Evolutionary conservation across 2,888 invertebrate species (phyloP).

Genomic region (Pristionchus arcanus): DNA sequence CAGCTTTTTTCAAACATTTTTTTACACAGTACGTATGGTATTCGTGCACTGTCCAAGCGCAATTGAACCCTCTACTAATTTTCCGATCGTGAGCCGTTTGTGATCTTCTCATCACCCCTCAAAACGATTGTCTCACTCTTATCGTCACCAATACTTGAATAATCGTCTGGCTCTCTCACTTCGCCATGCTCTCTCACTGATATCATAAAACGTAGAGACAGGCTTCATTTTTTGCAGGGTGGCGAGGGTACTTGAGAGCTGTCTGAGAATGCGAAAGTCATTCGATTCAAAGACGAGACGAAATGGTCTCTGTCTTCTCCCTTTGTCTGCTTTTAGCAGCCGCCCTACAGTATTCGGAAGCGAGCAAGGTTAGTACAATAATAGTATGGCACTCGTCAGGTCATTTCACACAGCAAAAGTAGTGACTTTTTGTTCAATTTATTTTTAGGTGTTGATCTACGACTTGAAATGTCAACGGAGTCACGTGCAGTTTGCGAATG

Average conservation of each 20-base stretch:
- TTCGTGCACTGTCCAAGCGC: too few species aligned
- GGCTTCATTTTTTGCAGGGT: not conserved
- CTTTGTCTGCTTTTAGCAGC: not conserved
- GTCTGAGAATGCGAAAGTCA: not conserved
- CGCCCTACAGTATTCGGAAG: not conserved
- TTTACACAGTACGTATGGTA: too few species aligned
- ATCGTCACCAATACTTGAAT: not conserved
- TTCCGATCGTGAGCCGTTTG: not conserved
- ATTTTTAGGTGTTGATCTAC: slow-evolving; percentile 63
- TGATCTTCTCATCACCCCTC: not conserved
- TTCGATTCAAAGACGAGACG: not conserved
- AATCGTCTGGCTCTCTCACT: too few species aligned
- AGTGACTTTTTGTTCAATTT: not conserved
- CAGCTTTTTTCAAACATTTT: too few species aligned
- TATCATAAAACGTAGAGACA: too few species aligned
- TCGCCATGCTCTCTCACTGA: too few species aligned
- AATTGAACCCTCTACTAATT: not conserved
- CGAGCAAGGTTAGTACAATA: not conserved
- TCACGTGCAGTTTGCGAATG: slow-evolving; percentile 61
- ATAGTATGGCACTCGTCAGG: too few species aligned
- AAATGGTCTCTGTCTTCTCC: not conserved
- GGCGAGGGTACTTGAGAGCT: not conserved
- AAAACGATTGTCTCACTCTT: not conserved
- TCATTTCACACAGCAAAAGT: too few species aligned
- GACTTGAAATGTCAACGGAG: slow-evolving; percentile 63